Percentiles rank a stretch among this genome's conserved stretches.
Conservation (phyloP, 2,888 invertebrate species). For the Leptothorax acervorum region DNA sequence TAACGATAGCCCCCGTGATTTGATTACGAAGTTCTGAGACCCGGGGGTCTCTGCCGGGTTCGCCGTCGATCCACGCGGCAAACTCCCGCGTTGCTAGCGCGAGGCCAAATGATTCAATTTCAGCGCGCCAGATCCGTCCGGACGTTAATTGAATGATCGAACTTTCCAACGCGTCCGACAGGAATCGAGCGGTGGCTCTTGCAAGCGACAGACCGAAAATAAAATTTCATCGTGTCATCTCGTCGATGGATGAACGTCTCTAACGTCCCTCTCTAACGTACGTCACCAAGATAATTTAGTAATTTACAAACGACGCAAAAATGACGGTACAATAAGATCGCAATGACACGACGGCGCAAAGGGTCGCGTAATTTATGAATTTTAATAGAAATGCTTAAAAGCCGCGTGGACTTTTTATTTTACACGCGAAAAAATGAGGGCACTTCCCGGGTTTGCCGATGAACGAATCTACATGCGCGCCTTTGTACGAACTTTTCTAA, state of each 20-base stretch:
- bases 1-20: constrained; percentile 57
- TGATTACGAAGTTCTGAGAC: constrained; percentile 62
- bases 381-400: background rate
- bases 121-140: constrained; percentile 53
- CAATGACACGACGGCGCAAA: background rate
- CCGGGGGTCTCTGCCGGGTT: constrained; percentile 29
- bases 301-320: background rate
- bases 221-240: constrained; percentile 37
- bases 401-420: background rate
- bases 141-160: constrained; percentile 72
- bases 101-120: constrained; percentile 64
- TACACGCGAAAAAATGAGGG: background rate
- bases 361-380: background rate
- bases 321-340: background rate
- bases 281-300: background rate
- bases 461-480: background rate
- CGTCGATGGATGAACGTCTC: background rate
- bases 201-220: constrained; percentile 33
- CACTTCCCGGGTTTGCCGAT: background rate
- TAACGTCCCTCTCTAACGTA: background rate
- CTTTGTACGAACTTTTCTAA: constrained; percentile 17
- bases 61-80: constrained; percentile 25
- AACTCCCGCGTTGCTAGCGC: constrained; percentile 50
- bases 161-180: constrained; percentile 55
- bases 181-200: constrained; percentile 47